A percentile compares a stretch with the other conserved stretches of the same genome.
Evolutionary conservation across 1,140 invertebrate genomes (phyloP).

Genomic region (Brachystomella parvula): DNA sequence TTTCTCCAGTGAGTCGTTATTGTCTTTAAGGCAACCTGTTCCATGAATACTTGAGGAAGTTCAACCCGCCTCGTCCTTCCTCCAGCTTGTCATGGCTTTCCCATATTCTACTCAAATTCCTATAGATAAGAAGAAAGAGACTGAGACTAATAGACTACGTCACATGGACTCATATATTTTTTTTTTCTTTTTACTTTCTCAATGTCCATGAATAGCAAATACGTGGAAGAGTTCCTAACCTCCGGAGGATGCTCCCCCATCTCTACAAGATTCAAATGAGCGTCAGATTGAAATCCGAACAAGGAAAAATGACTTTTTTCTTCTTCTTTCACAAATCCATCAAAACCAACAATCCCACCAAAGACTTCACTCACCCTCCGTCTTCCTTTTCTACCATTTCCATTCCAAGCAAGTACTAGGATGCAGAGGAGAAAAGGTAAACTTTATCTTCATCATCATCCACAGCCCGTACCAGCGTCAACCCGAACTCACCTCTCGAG

Average conservation of each 20-base stretch:
- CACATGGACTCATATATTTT: too few relatives aligned
- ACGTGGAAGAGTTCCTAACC: conserved; percentile 13
- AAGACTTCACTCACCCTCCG: background rate
- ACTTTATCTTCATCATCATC: too few relatives aligned
- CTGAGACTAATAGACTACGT: too few relatives aligned
- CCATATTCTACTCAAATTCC: too few relatives aligned
- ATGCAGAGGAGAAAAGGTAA: too few relatives aligned
- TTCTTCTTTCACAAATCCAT: background rate
- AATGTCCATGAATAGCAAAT: conserved; percentile 23
- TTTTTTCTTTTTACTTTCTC: too few relatives aligned
- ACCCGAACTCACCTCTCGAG: background rate
- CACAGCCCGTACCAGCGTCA: background rate
- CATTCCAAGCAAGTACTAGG: background rate
- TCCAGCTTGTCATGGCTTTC: too few relatives aligned
- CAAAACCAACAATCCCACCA: background rate
- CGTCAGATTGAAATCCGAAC: conserved; percentile 6
- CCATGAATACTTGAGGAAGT: conserved; percentile 28
- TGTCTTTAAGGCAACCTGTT: conserved; percentile 22
- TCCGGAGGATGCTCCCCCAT: background rate
- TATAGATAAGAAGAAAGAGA: conserved; percentile 1
- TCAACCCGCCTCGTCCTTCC: background rate
- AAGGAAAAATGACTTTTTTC: background rate
- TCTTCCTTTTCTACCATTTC: background rate
- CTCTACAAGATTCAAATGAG: background rate
- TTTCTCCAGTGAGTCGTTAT: background rate